These are phyloP conservation scores for Eulimnadia texana DNA, from an alignment of 1,140 invertebrate species.

Conservation along the genomic window DNA sequence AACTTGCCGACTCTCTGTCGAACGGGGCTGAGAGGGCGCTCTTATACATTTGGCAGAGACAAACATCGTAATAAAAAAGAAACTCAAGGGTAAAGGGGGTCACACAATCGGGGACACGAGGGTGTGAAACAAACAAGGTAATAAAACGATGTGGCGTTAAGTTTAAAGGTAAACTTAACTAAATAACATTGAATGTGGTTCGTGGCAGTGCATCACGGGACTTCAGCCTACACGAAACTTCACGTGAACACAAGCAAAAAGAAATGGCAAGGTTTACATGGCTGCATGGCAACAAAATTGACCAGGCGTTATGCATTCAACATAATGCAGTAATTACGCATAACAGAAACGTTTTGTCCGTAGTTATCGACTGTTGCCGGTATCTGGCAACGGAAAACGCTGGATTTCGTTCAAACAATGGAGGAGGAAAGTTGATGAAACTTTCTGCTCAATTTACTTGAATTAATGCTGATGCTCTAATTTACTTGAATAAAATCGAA, in stretches of 20 bases:
- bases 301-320: neutral
- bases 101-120: too few relatives aligned
- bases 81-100: too few relatives aligned
- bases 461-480: neutral
- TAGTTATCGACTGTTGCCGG: neutral
- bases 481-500: neutral
- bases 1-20: too few relatives aligned
- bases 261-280: neutral
- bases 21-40: too few relatives aligned
- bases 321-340: neutral
- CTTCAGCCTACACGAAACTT: neutral
- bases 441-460: neutral
- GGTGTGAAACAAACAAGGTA: too few relatives aligned
- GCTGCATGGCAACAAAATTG: neutral
- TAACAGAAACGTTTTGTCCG: neutral
- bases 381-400: neutral
- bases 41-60: too few relatives aligned
- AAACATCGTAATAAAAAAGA: too few relatives aligned
- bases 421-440: neutral
- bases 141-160: too few relatives aligned
- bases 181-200: too few relatives aligned
- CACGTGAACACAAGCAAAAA: neutral
- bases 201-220: neutral
- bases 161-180: too few relatives aligned
- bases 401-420: neutral